Evolutionary conservation across 2,888 invertebrate species (phyloP), one percentile per base, ranked within the genome.

Genomic region (Chrysolina americana): DNA sequence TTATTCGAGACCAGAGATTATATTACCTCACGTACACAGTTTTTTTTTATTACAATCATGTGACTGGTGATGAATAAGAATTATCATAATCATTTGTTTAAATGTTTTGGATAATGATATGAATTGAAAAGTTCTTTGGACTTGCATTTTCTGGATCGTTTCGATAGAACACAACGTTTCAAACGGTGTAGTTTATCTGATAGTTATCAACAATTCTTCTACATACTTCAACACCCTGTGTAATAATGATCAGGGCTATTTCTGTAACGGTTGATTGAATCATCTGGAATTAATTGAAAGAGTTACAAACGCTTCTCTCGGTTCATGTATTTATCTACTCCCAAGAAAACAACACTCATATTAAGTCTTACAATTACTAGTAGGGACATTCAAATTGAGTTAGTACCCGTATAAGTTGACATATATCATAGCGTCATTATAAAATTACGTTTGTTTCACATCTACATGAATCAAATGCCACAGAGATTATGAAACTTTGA

Each of bases 321-420:
- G 19, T 53, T 21, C 48, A 48, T 48, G 48, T 48, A 5, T 13
- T 56, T 6, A 23, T 56, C 13, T 36, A 59, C n/a, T 15, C 15
- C 13, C n/a, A 62, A 65, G 71, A 71, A 36, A 71, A 66, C 71
- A 71, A 62, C 70, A 65, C 41, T 50, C 15, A 47, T 28, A 68
- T 68, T 72, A 21, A 72, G 15, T 72, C 66, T 59, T 72, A 66
- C 50, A 72, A 72, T 72, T 56, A 56, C 21, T 21, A 5, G 19
- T n/a, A 36, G n/a, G 36, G 23, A 28, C 59, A 59, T 28, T 59
- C 59, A 28, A 36, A 59, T 59, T 59, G 59, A 59, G 23, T 59
- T 59, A 59, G 28, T 15, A 17, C 59, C 59, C 59, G 59, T 59
- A 59, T 59, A n/a, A 59, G 59, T 28, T 59, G 28, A 59, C 59